phyloP scores from a whole-genome alignment of 2,888 invertebrate genomes.

The Erebia palarica region DNA sequence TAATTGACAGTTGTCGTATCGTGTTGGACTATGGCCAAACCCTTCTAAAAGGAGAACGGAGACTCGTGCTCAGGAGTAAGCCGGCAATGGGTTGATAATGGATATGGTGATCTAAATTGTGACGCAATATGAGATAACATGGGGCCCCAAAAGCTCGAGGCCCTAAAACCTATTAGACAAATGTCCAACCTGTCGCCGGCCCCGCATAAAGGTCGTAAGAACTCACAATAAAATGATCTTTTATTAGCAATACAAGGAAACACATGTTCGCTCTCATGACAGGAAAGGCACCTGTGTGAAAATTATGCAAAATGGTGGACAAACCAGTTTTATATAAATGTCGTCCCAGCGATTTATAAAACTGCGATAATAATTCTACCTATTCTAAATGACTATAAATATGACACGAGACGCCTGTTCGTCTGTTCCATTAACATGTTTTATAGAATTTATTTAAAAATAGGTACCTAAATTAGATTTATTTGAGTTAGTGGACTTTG shows the following conservation, averaged over 20 bases:
- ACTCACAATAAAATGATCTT: conserved; percentile 12
- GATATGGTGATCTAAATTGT: too few relatives aligned
- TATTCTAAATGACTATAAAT: conserved; percentile 39
- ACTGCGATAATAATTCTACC: conserved; percentile 38
- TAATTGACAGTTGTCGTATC: too few relatives aligned
- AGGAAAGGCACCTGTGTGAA: conserved; percentile 40
- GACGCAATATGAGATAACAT: too few relatives aligned
- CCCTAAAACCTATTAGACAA: not conserved
- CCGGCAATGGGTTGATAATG: too few relatives aligned
- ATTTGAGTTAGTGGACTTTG: too few relatives aligned
- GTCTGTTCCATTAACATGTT: conserved; percentile 30
- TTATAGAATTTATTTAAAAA: not conserved
- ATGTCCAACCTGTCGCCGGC: not conserved
- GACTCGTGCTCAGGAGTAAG: too few relatives aligned
- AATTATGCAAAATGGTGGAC: conserved; percentile 44
- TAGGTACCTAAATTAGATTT: too few relatives aligned
- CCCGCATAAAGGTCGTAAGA: conserved; percentile 1
- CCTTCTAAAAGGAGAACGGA: too few relatives aligned
- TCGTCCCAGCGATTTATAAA: conserved; percentile 34
- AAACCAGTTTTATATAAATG: conserved; percentile 41
- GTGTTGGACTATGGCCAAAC: too few relatives aligned
- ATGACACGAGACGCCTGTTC: conserved; percentile 31
- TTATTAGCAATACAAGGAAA: conserved; percentile 28
- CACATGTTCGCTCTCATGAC: conserved; percentile 39
- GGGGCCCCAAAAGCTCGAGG: not conserved